phyloP scores from a whole-genome alignment of 2,797 vertebrate species.

The Cottoperca gobio region DNA sequence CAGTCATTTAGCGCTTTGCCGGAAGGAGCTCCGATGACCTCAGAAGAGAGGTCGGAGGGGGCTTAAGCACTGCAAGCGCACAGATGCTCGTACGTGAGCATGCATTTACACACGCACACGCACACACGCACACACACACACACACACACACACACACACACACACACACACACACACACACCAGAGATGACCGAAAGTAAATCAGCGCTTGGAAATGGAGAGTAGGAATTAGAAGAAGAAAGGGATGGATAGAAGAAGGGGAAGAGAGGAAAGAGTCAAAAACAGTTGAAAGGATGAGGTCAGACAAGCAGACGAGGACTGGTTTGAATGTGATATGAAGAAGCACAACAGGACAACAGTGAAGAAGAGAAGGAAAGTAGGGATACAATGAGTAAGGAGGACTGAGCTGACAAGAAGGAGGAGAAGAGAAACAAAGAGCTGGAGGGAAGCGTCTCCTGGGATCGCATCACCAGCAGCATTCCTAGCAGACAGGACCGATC shows the following conservation, averaged over 20 bases:
- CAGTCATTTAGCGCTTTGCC: constrained; percentile 73
- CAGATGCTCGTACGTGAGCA: constrained; percentile 54
- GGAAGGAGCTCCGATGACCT: constrained; percentile 74
- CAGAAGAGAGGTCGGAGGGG: constrained; percentile 67
- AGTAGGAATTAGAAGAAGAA: constrained; percentile 6
- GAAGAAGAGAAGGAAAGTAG: constrained; percentile 2
- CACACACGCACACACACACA: constrained; percentile 15
- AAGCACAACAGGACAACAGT: constrained; percentile 3
- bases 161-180: constrained; percentile 23
- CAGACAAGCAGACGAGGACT: not conserved
- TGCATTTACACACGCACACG: constrained; percentile 27
- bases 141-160: constrained; percentile 28
- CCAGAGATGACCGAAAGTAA: constrained; percentile 32
- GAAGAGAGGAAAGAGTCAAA: not conserved
- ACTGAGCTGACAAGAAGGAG: constrained; percentile 39
- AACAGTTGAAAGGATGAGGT: not conserved
- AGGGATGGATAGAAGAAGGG: not conserved
- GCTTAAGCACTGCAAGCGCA: constrained; percentile 55
- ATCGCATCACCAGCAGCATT: constrained; percentile 75
- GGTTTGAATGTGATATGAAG: constrained; percentile 13
- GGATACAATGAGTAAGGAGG: constrained; percentile 29
- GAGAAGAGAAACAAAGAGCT: constrained; percentile 52
- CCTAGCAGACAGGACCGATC: constrained; percentile 71
- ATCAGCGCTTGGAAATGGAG: constrained; percentile 30
- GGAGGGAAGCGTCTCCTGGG: constrained; percentile 68